A percentile compares a stretch with the other conserved stretches of the same genome.
phyloP scores from a whole-genome alignment of 2,113 vertebrate species.

The Echinops telfairi region DNA sequence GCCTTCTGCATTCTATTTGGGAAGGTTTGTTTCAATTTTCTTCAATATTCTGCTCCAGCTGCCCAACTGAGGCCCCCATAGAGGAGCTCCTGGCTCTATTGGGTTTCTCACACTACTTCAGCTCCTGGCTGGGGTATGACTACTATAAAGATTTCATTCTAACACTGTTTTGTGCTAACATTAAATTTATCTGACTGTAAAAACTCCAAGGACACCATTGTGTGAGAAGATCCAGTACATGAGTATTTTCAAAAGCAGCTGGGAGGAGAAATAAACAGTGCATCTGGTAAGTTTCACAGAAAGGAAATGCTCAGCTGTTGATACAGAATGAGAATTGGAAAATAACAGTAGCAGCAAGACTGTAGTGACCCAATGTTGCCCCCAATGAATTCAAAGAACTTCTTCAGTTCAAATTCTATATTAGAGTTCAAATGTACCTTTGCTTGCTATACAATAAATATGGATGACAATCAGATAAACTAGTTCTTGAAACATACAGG shows the following conservation, averaged over 20 bases:
- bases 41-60: conserved; percentile 29
- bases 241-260: conserved; percentile 25
- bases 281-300: conserved; percentile 43
- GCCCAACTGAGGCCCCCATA: neutral
- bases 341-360: conserved; percentile 49
- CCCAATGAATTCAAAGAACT: conserved; percentile 38
- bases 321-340: conserved; percentile 1
- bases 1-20: conserved; percentile 26
- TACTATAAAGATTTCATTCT: conserved; percentile 42
- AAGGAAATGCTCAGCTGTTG: conserved; percentile 59
- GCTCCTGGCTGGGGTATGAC: neutral
- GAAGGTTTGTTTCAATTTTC: conserved; percentile 49
- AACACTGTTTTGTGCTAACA: conserved; percentile 39
- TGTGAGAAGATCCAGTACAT: conserved; percentile 16
- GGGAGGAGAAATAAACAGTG: neutral
- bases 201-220: conserved; percentile 55
- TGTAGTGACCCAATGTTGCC: neutral
- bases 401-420: conserved; percentile 36
- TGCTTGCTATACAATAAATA: neutral
- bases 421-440: conserved; percentile 19
- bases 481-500: conserved; percentile 44
- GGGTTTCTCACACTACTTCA: conserved; percentile 1
- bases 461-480: neutral
- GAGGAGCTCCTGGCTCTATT: neutral
- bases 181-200: conserved; percentile 47